Percentiles rank a stretch among this genome's conserved stretches.
These are phyloP conservation scores for Enhydra lutris DNA, from an alignment of 2,113 vertebrate genomes.

Conservation along the genomic window DNA sequence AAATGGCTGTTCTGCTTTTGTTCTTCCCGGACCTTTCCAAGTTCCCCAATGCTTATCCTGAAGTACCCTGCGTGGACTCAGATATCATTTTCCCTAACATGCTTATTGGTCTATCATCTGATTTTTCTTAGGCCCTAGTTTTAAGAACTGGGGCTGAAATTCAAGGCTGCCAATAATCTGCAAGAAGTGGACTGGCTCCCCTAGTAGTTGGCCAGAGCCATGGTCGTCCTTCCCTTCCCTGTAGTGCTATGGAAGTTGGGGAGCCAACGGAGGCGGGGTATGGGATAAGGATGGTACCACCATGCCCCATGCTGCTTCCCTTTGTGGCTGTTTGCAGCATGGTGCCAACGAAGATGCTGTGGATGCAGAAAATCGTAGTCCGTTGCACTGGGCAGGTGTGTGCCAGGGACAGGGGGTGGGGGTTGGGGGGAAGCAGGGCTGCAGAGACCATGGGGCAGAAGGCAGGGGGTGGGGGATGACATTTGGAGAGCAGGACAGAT, in stretches of 20 bases:
- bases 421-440: not conserved
- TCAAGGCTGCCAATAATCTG: not conserved
- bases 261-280: not conserved
- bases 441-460: not conserved
- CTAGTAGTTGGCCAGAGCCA: not conserved
- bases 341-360: constrained; percentile 82
- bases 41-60: not conserved
- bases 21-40: not conserved
- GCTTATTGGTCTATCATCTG: not conserved
- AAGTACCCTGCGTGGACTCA: not conserved
- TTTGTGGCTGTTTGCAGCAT: constrained; percentile 69
- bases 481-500: not conserved
- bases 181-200: not conserved
- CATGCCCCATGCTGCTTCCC: not conserved
- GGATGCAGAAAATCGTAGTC: constrained; percentile 80
- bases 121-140: not conserved
- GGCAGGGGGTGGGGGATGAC: no score
- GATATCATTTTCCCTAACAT: not conserved
- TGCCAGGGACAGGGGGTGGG: not conserved
- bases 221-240: not conserved
- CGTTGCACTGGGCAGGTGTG: constrained; percentile 86
- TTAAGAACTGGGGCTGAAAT: constrained; percentile 23
- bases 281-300: not conserved
- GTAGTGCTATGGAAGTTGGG: not conserved
- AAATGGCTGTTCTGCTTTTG: not conserved